phyloP scores from a whole-genome alignment of 2,888 invertebrate species.

The Gisinianus flammeolus region DNA sequence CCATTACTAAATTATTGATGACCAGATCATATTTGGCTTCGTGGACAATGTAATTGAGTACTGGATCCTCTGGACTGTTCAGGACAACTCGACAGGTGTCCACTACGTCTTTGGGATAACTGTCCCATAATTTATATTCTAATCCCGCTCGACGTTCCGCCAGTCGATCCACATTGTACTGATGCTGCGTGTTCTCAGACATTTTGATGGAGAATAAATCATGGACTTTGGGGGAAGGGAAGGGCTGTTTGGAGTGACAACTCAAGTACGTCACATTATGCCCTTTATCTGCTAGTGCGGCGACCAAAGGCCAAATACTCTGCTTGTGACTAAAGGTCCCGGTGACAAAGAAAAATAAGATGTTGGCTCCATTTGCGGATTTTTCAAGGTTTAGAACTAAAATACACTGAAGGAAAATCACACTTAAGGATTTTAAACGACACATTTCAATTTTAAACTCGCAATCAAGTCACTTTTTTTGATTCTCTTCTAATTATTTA shows the following conservation, averaged over 20 bases:
- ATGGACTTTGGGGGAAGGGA: constrained; percentile 23
- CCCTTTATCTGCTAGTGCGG: constrained; percentile 23
- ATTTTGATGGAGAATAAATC: constrained; percentile 33
- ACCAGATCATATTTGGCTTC: constrained; percentile 44
- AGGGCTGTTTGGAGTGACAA: constrained; percentile 8
- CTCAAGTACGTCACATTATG: constrained; percentile 27
- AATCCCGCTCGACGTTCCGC: constrained; percentile 8
- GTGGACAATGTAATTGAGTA: constrained; percentile 17
- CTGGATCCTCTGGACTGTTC: neutral
- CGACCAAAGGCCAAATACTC: constrained; percentile 31
- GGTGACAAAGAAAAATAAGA: constrained; percentile 20
- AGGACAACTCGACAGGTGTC: constrained; percentile 30
- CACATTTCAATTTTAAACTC: too few relatives aligned
- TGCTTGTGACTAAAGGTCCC: constrained; percentile 30
- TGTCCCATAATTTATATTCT: constrained; percentile 25
- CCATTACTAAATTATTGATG: constrained; percentile 39
- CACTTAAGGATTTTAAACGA: too few relatives aligned
- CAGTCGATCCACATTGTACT: constrained; percentile 10
- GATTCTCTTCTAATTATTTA: too few relatives aligned
- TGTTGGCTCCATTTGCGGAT: constrained; percentile 4
- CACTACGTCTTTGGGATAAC: constrained; percentile 33
- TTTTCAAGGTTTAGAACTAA: too few relatives aligned
- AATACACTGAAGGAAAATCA: too few relatives aligned
- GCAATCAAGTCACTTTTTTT: too few relatives aligned
- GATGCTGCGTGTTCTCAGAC: neutral